Base-by-base conservation (phyloP, 2,888 invertebrate genomes). In the Dermolepida albohirtum region DNA sequence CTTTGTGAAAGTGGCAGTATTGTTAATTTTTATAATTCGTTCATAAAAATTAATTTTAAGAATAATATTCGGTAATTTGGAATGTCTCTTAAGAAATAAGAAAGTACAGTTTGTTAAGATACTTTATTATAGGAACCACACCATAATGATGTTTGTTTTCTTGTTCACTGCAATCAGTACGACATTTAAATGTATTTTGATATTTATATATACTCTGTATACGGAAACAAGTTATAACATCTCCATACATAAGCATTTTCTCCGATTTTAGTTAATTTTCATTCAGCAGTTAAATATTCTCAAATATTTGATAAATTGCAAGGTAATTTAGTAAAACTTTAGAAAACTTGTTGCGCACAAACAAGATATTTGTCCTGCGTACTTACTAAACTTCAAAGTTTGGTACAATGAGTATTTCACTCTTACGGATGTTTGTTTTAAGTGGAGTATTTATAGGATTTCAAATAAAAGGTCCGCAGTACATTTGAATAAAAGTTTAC, bases 311-410 rank as follows among this genome's bases (percentile, higher is more conserved):
- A 11, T 62, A 47, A 34, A 47, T 34, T 47, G 59, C 47, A 34
- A 47, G 59, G 44, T 47, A 40, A 62, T 62, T 62, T 62, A 17
- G 47, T 16, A 34, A 62, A 62, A 62, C 47, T 62, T 47, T 62
- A 47, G 59, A 49, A 62, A 62, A 62, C 59, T 62, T 62, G 59
- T 62, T 62, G 59, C 59, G 59, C 59, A 34, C 59, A 47, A 47
- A 47, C 59, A 62, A 47, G 44, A 62, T 62, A 62, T 62, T 62
- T 62, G 59, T 62, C 59, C 44, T 34, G 47, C 59, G 59, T 62
- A 62, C 59, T 62, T 49, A 47, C 59, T 5, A 34, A 62, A 62
- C 59, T 62, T 62, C 59, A 62, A 34, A 62, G 34, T 62, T 47
- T 47, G 16, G 29, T 39, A 62, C 47, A 62, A 62, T 47, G 47